phyloP scores from a whole-genome alignment of 2,113 vertebrate species.

The Salvator merianae region DNA sequence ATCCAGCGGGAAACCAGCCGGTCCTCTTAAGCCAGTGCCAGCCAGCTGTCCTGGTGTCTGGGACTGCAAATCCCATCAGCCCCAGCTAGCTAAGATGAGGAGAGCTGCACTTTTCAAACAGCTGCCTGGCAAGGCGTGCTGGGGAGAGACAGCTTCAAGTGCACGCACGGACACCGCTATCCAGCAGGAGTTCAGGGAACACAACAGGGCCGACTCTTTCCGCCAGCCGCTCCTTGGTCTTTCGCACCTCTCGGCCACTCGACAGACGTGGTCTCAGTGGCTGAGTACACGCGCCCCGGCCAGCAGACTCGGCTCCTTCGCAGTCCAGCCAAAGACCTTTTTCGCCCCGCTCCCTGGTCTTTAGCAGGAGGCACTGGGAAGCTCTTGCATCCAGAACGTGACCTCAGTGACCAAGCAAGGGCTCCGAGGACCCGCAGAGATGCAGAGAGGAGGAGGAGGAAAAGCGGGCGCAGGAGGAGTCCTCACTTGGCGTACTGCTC shows the following conservation, averaged over 20 bases:
- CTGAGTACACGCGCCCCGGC: too few species aligned
- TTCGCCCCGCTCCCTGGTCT: background rate
- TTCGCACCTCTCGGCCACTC: background rate
- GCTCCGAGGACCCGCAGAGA: background rate
- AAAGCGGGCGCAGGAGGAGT: slow-evolving; percentile 18
- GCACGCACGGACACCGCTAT: background rate
- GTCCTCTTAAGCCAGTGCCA: too few species aligned
- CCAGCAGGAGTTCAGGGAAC: background rate
- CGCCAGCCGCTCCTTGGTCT: background rate
- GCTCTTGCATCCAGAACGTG: background rate
- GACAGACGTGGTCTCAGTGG: background rate
- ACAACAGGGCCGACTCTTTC: background rate
- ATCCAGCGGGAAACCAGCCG: too few species aligned
- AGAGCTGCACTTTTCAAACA: too few species aligned
- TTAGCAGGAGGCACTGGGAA: too few species aligned
- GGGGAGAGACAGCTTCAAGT: too few species aligned
- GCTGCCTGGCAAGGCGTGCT: too few species aligned
- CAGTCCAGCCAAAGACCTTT: background rate
- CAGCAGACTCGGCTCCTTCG: background rate
- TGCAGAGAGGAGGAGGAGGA: background rate
- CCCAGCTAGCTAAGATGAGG: too few species aligned
- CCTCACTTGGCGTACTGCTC: slow-evolving; percentile 84
- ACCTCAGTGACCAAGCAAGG: too few species aligned
- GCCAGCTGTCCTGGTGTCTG: too few species aligned
- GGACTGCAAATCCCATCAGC: too few species aligned